Conservation (phyloP, 2,797 vertebrate species). For the Calcarius lapponicus region DNA sequence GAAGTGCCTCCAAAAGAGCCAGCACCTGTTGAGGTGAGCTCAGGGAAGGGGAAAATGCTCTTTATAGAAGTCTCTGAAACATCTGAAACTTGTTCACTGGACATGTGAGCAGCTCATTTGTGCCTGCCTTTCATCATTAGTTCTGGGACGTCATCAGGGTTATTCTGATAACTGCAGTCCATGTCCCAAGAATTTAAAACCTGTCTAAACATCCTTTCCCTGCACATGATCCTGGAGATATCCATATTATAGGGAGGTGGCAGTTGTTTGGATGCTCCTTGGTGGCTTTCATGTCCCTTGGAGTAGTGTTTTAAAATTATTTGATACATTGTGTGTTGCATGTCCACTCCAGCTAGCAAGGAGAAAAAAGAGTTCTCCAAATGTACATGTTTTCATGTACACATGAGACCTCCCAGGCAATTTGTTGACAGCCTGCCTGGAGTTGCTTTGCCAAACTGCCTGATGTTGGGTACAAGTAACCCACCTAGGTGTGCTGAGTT, state of each 20-base stretch:
- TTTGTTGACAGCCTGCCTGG: not conserved
- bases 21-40: conserved; percentile 75
- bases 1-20: conserved; percentile 77
- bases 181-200: not conserved
- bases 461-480: not conserved
- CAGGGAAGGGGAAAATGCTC: not conserved
- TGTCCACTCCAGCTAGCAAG: not conserved
- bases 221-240: not conserved
- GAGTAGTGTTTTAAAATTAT: not conserved
- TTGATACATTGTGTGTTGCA: not conserved
- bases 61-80: not conserved
- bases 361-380: not conserved
- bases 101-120: not conserved
- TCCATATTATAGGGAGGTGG: not conserved
- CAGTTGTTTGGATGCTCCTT: not conserved
- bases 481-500: not conserved
- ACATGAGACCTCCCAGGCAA: not conserved
- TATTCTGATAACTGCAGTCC: not conserved
- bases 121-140: not conserved
- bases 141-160: not conserved
- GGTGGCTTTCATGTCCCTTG: not conserved
- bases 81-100: not conserved
- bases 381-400: not conserved
- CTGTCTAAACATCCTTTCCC: not conserved
- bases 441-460: not conserved